A percentile compares a stretch with the other conserved stretches of the same genome.
Conservation (phyloP, 2,888 invertebrate species). For the Ochropleura plecta region DNA sequence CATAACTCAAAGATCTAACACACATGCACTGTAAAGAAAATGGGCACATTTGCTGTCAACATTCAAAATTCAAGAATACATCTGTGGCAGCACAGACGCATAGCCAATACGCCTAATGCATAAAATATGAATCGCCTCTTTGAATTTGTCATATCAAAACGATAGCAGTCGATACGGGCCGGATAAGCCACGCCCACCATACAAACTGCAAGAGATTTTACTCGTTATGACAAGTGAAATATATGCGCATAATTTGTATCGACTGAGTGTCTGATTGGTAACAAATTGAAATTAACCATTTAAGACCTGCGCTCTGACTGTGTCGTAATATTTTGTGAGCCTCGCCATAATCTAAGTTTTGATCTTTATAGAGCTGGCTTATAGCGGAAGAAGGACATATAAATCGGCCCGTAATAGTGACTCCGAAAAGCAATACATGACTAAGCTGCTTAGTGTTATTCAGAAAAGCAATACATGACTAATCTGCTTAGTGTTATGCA, state of each 20-base stretch:
- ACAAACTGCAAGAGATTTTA: slow-evolving; percentile 73
- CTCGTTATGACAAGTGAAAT: slow-evolving; percentile 78
- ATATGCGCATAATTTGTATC: slow-evolving; percentile 79
- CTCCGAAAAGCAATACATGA: background rate
- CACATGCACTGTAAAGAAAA: slow-evolving; percentile 41
- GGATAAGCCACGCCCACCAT: slow-evolving; percentile 77
- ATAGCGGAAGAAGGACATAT: background rate
- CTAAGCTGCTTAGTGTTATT: background rate
- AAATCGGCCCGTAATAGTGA: background rate
- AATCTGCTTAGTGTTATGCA: background rate
- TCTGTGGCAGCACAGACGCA: slow-evolving; percentile 68
- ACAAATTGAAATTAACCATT: slow-evolving; percentile 66
- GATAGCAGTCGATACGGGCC: slow-evolving; percentile 76
- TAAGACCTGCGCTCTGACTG: slow-evolving; percentile 34
- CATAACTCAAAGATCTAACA: slow-evolving; percentile 32
- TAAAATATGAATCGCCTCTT: slow-evolving; percentile 86
- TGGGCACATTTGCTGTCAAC: slow-evolving; percentile 42
- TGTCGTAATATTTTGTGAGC: slow-evolving; percentile 42
- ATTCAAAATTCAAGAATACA: slow-evolving; percentile 67
- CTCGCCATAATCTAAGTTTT: slow-evolving; percentile 20
- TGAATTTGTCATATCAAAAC: slow-evolving; percentile 86
- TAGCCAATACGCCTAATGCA: slow-evolving; percentile 81
- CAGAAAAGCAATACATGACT: slow-evolving; percentile 1
- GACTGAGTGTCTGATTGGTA: slow-evolving; percentile 67
- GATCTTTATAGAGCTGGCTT: slow-evolving; percentile 18